Conservation (phyloP, 1,140 invertebrate species). For the Daktulosphaira vitifoliae region DNA sequence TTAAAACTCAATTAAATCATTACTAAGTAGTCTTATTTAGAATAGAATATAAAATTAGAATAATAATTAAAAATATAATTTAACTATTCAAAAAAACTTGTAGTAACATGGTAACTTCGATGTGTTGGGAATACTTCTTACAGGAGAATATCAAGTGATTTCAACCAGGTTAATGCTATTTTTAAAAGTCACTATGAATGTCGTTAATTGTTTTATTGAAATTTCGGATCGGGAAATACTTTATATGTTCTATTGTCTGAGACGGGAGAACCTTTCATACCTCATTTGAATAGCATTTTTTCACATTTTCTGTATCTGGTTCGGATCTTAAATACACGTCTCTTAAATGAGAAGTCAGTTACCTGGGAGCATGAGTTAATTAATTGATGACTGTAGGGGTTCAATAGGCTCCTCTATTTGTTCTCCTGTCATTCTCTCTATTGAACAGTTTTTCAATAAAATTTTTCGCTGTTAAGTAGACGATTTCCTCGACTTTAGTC, state of each 20-base stretch:
- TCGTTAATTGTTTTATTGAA: background rate
- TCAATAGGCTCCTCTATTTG: background rate
- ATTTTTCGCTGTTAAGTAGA: background rate
- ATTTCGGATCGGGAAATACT: background rate
- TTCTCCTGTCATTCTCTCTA: background rate
- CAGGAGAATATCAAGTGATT: background rate
- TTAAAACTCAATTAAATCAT: background rate
- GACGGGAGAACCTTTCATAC: background rate
- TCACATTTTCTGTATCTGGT: background rate
- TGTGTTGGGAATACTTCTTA: background rate
- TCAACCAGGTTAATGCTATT: background rate
- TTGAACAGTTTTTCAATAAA: background rate
- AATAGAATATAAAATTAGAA: background rate
- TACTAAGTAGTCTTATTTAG: background rate
- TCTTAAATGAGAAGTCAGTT: too few relatives aligned
- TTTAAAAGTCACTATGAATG: background rate
- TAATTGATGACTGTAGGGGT: background rate
- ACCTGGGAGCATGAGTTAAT: background rate
- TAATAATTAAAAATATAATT: background rate
- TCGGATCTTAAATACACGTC: too few relatives aligned
- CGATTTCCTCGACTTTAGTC: background rate
- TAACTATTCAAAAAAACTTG: background rate
- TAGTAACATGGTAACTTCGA: background rate
- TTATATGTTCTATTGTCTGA: constrained; percentile 8
- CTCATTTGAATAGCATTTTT: background rate